phyloP scores from a whole-genome alignment of 2,888 invertebrate species.

The Lithophane ornitopus region DNA sequence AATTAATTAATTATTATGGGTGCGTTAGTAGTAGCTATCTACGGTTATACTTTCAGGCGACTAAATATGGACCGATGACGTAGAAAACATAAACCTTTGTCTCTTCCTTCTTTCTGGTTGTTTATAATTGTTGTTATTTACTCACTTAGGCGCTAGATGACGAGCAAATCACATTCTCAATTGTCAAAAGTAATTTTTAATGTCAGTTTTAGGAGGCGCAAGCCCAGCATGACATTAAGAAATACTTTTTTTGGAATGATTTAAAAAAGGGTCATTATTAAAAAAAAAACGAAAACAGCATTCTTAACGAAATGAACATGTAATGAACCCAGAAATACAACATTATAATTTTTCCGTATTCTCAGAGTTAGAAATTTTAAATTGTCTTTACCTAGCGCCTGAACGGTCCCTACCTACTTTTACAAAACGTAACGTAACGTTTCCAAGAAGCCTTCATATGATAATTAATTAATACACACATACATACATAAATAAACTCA shows the following conservation, averaged over 20 bases:
- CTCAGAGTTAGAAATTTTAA: no score
- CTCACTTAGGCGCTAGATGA: background rate
- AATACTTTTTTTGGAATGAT: background rate
- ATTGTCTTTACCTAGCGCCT: background rate
- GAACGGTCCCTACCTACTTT: background rate
- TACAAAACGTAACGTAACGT: no score
- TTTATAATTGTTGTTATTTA: background rate
- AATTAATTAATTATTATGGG: slow-evolving; percentile 43
- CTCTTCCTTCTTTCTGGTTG: background rate
- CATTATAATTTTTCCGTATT: no score
- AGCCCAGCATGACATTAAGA: background rate
- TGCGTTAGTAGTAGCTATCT: slow-evolving; percentile 18
- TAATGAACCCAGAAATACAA: background rate
- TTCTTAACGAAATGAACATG: background rate
- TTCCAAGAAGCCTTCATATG: slow-evolving; percentile 1
- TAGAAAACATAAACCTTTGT: background rate
- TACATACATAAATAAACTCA: background rate
- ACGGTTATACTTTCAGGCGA: background rate
- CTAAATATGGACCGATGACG: background rate
- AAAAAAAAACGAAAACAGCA: background rate
- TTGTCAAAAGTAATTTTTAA: no score
- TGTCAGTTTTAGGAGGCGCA: no score
- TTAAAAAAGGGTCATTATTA: background rate
- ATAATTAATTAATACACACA: slow-evolving; percentile 21
- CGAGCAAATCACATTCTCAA: background rate